A percentile compares a stretch with the other conserved stretches of the same genome.
Conservation (phyloP, 2,888 invertebrate genomes). For the Cantharis nigra region DNA sequence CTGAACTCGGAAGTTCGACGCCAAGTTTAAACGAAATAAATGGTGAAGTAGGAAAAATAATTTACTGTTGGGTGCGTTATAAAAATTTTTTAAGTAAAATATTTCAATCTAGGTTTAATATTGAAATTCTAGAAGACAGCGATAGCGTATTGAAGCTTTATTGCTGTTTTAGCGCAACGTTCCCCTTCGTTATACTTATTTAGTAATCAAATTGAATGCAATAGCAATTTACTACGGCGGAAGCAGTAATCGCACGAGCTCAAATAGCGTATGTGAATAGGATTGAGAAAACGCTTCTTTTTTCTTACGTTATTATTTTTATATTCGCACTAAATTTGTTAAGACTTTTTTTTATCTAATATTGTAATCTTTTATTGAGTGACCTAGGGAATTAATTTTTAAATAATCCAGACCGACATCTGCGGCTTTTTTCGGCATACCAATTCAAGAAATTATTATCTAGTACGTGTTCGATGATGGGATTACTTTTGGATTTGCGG, state of each 20-base stretch:
- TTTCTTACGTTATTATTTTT: constrained; percentile 6
- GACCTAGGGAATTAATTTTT: constrained; percentile 31
- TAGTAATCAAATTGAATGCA: constrained; percentile 27
- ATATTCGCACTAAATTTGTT: constrained; percentile 8
- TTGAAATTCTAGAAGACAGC: background rate
- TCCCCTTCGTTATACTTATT: constrained; percentile 24
- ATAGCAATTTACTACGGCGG: constrained; percentile 22
- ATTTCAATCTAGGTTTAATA: background rate
- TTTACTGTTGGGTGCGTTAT: background rate
- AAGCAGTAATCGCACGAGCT: constrained; percentile 24
- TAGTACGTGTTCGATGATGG: constrained; percentile 24
- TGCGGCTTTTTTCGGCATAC: constrained; percentile 30
- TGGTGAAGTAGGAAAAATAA: background rate
- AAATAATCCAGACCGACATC: constrained; percentile 33
- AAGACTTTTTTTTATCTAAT: constrained; percentile 1
- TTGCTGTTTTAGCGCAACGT: constrained; percentile 11
- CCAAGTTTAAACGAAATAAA: background rate
- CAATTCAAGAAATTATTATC: constrained; percentile 34
- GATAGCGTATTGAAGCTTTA: constrained; percentile 2
- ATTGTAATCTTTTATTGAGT: constrained; percentile 24
- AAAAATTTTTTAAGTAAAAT: background rate
- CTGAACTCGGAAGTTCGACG: background rate
- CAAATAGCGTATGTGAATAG: background rate
- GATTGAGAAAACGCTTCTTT: constrained; percentile 17
- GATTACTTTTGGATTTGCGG: constrained; percentile 30